These are phyloP conservation scores for Gallirallus australis DNA, from an alignment of 2,797 vertebrate genomes.

Conservation along the genomic window DNA sequence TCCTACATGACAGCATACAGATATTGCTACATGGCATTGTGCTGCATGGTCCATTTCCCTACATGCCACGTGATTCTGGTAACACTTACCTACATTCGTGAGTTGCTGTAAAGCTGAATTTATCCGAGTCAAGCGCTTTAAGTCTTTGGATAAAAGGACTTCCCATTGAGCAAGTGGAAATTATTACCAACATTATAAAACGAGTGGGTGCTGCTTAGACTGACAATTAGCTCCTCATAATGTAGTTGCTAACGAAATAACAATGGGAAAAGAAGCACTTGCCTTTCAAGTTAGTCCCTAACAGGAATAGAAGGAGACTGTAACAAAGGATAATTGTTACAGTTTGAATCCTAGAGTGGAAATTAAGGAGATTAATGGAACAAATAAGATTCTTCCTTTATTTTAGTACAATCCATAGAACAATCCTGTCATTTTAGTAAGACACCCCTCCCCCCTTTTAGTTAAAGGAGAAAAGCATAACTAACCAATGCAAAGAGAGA, in stretches of 20 bases:
- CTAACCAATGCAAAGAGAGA: not conserved
- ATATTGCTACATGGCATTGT: not conserved
- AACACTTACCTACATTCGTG: not conserved
- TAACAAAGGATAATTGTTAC: conserved; percentile 5
- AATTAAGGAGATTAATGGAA: conserved; percentile 2
- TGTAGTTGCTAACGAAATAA: not conserved
- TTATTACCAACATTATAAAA: not conserved
- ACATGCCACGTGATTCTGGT: not conserved
- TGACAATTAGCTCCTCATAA: not conserved
- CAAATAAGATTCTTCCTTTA: not conserved
- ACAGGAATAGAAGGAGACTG: not conserved
- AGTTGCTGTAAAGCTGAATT: not conserved
- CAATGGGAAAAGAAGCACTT: not conserved
- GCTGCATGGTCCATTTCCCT: not conserved
- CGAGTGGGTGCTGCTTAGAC: not conserved
- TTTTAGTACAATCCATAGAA: not conserved
- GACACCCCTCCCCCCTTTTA: fast-evolving
- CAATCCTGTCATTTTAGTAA: not conserved
- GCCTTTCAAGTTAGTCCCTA: not conserved
- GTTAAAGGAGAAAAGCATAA: not conserved
- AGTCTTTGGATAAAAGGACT: not conserved
- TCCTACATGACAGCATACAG: not conserved
- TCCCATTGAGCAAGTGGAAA: not conserved
- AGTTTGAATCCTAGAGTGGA: not conserved
- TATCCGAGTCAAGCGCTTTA: not conserved